These are phyloP conservation scores for Tinamus guttatus DNA, from an alignment of 2,113 vertebrate species.

Conservation along the genomic window DNA sequence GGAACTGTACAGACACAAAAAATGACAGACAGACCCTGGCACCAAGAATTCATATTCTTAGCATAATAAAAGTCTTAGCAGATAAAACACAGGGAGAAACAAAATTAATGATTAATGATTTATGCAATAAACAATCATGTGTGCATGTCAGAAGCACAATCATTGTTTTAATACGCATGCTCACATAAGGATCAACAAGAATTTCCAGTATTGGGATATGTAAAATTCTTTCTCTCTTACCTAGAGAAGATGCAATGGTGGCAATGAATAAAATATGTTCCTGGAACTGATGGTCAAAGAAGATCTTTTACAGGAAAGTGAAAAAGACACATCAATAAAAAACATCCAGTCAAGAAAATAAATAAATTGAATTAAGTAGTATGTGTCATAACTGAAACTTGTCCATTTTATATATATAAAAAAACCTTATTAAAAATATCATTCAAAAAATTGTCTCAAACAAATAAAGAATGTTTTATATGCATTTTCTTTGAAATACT, in stretches of 20 bases:
- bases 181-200: background rate
- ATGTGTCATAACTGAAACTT: background rate
- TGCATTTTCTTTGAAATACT: background rate
- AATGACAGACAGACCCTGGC: background rate
- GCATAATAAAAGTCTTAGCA: background rate
- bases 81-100: background rate
- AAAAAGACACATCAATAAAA: constrained; percentile 28
- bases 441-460: background rate
- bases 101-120: constrained; percentile 51
- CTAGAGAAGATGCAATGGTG: background rate
- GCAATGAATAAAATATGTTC: constrained; percentile 58
- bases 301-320: background rate
- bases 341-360: background rate
- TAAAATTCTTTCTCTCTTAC: constrained; percentile 27
- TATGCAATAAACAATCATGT: constrained; percentile 23
- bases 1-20: background rate
- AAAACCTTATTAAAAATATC: background rate
- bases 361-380: background rate
- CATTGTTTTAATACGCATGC: background rate
- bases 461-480: background rate
- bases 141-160: background rate
- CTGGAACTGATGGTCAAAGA: background rate
- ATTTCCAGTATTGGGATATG: constrained; percentile 19
- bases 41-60: background rate
- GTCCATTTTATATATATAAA: background rate